These are phyloP conservation scores for Scaptomyza hsui DNA, from an alignment of 1,140 invertebrate species.

Conservation along the genomic window DNA sequence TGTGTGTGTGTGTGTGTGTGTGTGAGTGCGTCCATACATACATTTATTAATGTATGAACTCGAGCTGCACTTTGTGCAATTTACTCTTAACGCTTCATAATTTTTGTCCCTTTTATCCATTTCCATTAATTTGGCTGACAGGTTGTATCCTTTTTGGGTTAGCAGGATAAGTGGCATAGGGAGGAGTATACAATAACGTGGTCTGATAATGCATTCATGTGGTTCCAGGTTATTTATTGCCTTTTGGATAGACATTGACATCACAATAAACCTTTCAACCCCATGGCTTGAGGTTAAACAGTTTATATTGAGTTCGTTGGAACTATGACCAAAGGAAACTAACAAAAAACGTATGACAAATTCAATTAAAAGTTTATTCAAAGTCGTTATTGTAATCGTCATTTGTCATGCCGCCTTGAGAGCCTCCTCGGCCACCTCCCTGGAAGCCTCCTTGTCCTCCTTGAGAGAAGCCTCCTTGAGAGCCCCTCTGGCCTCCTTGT, in stretches of 20 bases:
- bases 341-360: no score
- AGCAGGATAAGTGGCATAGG: not conserved
- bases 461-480: no score
- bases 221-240: conserved; percentile 53
- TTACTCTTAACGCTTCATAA: conserved; percentile 62
- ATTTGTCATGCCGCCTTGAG: not conserved
- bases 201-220: conserved; percentile 19
- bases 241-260: conserved; percentile 36
- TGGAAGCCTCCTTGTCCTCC: no score
- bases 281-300: no score
- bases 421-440: no score
- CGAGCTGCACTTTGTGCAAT: conserved; percentile 45
- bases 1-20: conserved; percentile 7
- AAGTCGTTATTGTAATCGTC: not conserved
- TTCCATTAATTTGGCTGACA: conserved; percentile 56
- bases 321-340: no score
- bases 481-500: no score
- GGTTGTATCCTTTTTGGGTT: conserved; percentile 28
- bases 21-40: conserved; percentile 9
- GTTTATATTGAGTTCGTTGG: no score
- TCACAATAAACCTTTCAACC: not conserved
- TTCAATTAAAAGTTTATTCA: no score
- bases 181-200: not conserved
- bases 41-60: conserved; percentile 13
- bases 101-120: conserved; percentile 36